phyloP scores from a whole-genome alignment of 2,888 invertebrate species.

The Polia nebulosa region DNA sequence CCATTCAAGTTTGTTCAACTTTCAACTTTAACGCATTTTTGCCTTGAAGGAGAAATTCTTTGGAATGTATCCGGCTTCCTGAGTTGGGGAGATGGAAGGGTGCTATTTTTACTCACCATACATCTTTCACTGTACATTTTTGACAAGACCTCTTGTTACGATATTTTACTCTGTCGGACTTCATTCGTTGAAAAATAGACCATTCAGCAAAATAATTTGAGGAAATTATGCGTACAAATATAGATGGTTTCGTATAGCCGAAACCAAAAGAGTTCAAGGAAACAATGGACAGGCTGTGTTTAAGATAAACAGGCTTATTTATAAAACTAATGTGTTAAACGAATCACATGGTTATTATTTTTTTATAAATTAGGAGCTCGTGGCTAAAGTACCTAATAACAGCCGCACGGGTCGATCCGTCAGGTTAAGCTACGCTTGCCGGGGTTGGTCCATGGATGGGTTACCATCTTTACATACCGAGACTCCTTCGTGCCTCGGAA shows the following conservation, averaged over 20 bases:
- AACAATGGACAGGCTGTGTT: not conserved
- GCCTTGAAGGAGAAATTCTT: slow-evolving; percentile 16
- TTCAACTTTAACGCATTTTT: slow-evolving; percentile 10
- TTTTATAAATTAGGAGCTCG: too few species aligned
- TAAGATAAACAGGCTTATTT: too few species aligned
- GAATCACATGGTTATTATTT: too few species aligned
- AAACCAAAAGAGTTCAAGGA: not conserved
- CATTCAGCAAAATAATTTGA: not conserved
- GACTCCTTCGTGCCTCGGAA: too few species aligned
- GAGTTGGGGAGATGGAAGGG: not conserved
- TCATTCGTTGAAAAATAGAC: not conserved
- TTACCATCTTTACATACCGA: too few species aligned
- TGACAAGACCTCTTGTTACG: not conserved
- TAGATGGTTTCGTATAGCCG: not conserved
- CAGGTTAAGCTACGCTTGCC: too few species aligned
- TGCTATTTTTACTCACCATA: slow-evolving; percentile 6
- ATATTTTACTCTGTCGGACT: slow-evolving; percentile 3
- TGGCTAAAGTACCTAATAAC: too few species aligned
- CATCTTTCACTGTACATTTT: not conserved
- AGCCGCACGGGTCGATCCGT: too few species aligned
- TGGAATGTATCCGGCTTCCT: slow-evolving; percentile 20
- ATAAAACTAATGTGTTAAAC: too few species aligned
- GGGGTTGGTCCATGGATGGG: too few species aligned
- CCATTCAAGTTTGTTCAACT: slow-evolving; percentile 17
- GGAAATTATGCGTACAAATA: too few species aligned